These are phyloP conservation scores for Corvus moneduloides DNA, from an alignment of 2,113 vertebrate species.

Conservation along the genomic window DNA sequence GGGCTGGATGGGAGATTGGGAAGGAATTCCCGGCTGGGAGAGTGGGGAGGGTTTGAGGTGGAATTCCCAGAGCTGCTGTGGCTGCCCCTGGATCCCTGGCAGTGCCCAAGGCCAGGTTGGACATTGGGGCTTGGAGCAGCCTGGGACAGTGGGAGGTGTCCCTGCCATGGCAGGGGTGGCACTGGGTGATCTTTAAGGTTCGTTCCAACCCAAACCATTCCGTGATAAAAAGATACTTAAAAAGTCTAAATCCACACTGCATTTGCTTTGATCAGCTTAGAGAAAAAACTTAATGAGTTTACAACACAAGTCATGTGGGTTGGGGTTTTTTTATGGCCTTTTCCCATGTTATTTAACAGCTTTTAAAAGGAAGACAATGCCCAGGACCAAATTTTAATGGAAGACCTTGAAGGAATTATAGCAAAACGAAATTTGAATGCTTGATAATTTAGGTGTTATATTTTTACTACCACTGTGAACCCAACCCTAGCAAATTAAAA, in stretches of 20 bases:
- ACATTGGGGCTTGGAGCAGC: background rate
- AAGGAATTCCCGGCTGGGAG: fast-evolving
- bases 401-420: constrained; percentile 67
- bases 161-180: background rate
- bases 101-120: background rate
- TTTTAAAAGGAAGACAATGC: background rate
- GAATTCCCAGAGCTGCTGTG: background rate
- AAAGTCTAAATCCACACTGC: background rate
- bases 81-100: background rate
- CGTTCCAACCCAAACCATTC: background rate
- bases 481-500: constrained; percentile 83
- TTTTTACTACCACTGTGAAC: constrained; percentile 78
- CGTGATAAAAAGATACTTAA: background rate
- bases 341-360: background rate
- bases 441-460: constrained; percentile 75
- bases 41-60: background rate
- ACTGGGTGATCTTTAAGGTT: background rate
- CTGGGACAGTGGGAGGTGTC: background rate
- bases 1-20: background rate
- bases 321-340: background rate
- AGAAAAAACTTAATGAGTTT: background rate
- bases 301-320: background rate
- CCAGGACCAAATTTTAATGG: constrained; percentile 50
- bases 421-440: constrained; percentile 63
- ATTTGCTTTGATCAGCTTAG: background rate